Conservation (phyloP, 2,888 invertebrate species). For the Morpho deidamia region DNA sequence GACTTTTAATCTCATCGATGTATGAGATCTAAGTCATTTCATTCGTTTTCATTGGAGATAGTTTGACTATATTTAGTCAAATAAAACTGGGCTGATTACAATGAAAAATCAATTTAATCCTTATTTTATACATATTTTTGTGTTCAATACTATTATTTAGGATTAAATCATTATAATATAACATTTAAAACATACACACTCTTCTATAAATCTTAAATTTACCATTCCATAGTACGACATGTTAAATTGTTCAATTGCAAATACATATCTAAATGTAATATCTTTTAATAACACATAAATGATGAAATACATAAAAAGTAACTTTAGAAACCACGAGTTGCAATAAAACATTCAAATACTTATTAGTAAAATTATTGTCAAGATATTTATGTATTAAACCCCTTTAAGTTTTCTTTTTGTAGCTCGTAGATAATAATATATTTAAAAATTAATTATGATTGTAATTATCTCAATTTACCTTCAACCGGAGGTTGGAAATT, state of each 20-base stretch:
- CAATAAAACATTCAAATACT: background rate
- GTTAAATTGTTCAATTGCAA: background rate
- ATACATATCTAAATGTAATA: background rate
- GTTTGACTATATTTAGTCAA: too few relatives aligned
- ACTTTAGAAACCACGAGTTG: background rate
- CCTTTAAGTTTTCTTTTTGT: background rate
- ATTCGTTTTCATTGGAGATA: too few relatives aligned
- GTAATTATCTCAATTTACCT: slow-evolving; percentile 45
- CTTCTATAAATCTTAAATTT: too few relatives aligned
- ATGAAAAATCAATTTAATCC: too few relatives aligned
- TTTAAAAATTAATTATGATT: background rate
- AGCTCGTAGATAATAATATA: background rate
- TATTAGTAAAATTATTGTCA: background rate
- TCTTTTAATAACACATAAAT: background rate
- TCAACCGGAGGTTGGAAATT: slow-evolving; percentile 75
- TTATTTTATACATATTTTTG: too few relatives aligned
- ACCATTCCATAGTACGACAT: too few relatives aligned
- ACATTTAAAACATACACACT: too few relatives aligned
- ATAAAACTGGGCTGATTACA: too few relatives aligned
- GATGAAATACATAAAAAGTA: background rate
- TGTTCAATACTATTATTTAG: too few relatives aligned
- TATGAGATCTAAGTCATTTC: too few relatives aligned
- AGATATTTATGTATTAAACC: background rate
- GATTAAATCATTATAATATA: too few relatives aligned
- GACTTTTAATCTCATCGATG: too few relatives aligned